Evolutionary conservation across 2,888 invertebrate genomes (phyloP), one percentile per base, ranked within the genome.

Genomic region (Schizaphis graminum): DNA sequence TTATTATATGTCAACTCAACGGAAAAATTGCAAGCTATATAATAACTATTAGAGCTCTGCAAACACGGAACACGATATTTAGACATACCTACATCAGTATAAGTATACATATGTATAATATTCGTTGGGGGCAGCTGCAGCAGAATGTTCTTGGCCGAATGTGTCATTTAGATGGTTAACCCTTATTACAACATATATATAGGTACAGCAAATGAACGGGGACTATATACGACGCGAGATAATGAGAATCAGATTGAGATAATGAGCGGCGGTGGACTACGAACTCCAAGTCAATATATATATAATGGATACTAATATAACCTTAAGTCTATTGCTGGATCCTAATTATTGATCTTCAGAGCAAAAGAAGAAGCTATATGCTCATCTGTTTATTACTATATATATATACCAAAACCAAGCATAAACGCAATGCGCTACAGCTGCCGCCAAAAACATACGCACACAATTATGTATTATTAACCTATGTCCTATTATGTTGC

Each of bases 181-280:
- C 91, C 91, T 91, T 53, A 56, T 41, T 53, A 49, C 24, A 16
- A 28, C 13, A 47, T 16, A 86, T n/a, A 86, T 47, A 47, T 26
- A 84, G 35, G 10, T 61, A 35, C 77, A 5, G 67, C n/a, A 16
- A 67, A 67, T 28, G 35, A 87, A 35, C 88, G 56, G 77, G n/a
- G 86, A 91, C 85, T 41, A 91, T 21, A 11, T 13, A 21, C 7
- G 44, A 11, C 8, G 44, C 24, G 67, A 77, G 28, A 77, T 93
- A 93, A 93, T 93, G 92, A 93, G 92, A 56, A 93, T 93, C 88
- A 93, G 92, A 77, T 89, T 89, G 67, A 41, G 53, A 93, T 93
- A 89, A 93, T 89, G 67, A 93, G 88, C 41, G 10, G 67, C 16
- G 53, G n/a, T 57, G 91, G 21, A 91, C 77, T 41, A 2, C 13